These are phyloP conservation scores for Digitonthophagus gazella DNA, from an alignment of 2,888 invertebrate species.

Conservation along the genomic window DNA sequence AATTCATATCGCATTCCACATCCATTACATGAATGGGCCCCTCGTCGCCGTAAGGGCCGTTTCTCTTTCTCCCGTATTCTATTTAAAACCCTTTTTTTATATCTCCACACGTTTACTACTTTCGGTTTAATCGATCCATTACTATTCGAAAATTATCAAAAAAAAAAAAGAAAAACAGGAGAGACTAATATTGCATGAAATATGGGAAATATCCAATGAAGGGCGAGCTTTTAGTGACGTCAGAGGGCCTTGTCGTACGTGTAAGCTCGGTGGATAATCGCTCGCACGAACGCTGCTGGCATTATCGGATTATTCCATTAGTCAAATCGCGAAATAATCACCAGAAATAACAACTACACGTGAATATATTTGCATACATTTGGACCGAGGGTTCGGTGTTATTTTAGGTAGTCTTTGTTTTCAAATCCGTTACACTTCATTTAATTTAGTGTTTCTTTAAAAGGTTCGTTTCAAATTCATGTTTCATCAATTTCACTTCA, in stretches of 20 bases:
- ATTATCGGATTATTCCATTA: slow-evolving; percentile 45
- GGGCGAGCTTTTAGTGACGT: not conserved
- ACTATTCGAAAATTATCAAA: not conserved
- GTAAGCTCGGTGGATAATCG: slow-evolving; percentile 32
- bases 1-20: slow-evolving; percentile 10
- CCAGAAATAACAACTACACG: slow-evolving; percentile 39
- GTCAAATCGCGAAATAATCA: slow-evolving; percentile 44
- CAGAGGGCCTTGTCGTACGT: not conserved
- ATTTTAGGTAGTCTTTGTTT: not conserved
- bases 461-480: not conserved
- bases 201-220: not conserved
- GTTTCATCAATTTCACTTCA: not conserved
- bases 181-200: too few relatives aligned
- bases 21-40: slow-evolving; percentile 7
- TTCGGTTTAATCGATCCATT: not conserved
- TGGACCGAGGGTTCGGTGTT: not conserved
- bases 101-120: not conserved
- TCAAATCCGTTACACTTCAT: not conserved
- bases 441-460: not conserved
- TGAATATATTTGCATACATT: slow-evolving; percentile 39
- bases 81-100: not conserved
- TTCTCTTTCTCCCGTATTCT: not conserved
- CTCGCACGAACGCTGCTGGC: slow-evolving; percentile 37
- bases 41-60: not conserved
- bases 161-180: too few relatives aligned